Evolutionary conservation across 1,140 invertebrate species (phyloP).

Genomic region (Cephus cinctus): DNA sequence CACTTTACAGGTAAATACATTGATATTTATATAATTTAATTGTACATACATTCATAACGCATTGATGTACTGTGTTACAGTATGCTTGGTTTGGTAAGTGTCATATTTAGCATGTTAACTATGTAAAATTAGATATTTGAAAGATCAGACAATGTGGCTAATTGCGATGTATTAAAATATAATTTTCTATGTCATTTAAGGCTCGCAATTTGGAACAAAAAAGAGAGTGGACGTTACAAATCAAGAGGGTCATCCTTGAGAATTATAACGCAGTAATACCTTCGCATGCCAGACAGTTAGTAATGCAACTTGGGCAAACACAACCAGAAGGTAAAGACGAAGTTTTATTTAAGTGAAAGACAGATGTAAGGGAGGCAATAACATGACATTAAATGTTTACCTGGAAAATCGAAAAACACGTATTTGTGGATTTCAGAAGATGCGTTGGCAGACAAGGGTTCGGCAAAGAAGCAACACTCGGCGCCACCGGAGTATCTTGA

Average conservation of each 20-base stretch:
- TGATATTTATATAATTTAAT: conserved; percentile 5
- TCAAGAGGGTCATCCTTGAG: conserved; percentile 91
- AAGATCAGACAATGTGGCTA: background rate
- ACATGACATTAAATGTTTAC: conserved; percentile 52
- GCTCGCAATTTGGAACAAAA: conserved; percentile 88
- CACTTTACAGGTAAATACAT: conserved; percentile 73
- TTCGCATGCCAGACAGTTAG: conserved; percentile 85
- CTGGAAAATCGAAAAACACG: conserved; percentile 27
- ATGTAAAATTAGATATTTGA: conserved; percentile 1
- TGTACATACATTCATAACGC: conserved; percentile 2
- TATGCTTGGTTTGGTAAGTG: conserved; percentile 16
- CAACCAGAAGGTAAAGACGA: conserved; percentile 61
- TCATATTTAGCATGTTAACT: background rate
- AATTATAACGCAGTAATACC: conserved; percentile 94
- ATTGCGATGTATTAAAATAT: no score
- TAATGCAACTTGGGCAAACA: conserved; percentile 89
- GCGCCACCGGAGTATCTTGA: conserved; percentile 86
- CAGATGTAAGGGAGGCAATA: conserved; percentile 56
- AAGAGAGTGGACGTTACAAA: conserved; percentile 87
- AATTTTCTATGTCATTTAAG: conserved; percentile 37
- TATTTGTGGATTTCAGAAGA: conserved; percentile 15
- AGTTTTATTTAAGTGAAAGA: conserved; percentile 37
- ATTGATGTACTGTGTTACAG: conserved; percentile 7
- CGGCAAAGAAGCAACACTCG: conserved; percentile 73
- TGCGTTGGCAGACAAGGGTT: conserved; percentile 52